These are phyloP conservation scores for Etheostoma cragini DNA, from an alignment of 2,113 vertebrate genomes.

Conservation along the genomic window DNA sequence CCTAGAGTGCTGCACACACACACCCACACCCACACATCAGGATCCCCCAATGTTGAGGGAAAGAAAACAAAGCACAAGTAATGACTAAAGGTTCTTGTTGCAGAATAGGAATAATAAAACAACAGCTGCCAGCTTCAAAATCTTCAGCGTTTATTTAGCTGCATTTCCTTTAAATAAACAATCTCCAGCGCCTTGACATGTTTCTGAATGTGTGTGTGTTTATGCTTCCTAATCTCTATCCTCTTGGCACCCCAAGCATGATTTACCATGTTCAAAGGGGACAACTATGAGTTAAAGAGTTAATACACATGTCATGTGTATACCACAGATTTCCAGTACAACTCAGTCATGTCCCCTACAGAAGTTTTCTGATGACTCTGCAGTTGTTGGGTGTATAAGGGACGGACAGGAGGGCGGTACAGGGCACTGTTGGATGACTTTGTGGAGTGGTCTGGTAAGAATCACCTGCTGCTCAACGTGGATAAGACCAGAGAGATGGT, in stretches of 20 bases:
- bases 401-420: too few relatives aligned
- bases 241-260: conserved; percentile 59
- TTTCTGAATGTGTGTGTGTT: conserved; percentile 53
- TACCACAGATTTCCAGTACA: too few relatives aligned
- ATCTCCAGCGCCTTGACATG: conserved; percentile 47
- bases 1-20: conserved; percentile 7
- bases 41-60: conserved; percentile 20
- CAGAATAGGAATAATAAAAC: not conserved
- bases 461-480: too few relatives aligned
- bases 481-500: too few relatives aligned
- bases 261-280: conserved; percentile 74
- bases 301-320: too few relatives aligned
- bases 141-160: conserved; percentile 35
- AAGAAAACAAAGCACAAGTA: not conserved
- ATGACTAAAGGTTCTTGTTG: not conserved
- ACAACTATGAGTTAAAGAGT: conserved; percentile 63
- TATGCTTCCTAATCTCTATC: conserved; percentile 60
- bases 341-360: too few relatives aligned
- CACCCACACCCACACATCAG: not conserved
- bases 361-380: too few relatives aligned
- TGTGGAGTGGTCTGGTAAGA: too few relatives aligned
- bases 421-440: too few relatives aligned
- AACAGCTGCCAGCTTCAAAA: conserved; percentile 19
- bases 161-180: conserved; percentile 44
- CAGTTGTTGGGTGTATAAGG: too few relatives aligned